Evolutionary conservation across 2,888 invertebrate species (phyloP).

Genomic region (Azorinus chamasolen): DNA sequence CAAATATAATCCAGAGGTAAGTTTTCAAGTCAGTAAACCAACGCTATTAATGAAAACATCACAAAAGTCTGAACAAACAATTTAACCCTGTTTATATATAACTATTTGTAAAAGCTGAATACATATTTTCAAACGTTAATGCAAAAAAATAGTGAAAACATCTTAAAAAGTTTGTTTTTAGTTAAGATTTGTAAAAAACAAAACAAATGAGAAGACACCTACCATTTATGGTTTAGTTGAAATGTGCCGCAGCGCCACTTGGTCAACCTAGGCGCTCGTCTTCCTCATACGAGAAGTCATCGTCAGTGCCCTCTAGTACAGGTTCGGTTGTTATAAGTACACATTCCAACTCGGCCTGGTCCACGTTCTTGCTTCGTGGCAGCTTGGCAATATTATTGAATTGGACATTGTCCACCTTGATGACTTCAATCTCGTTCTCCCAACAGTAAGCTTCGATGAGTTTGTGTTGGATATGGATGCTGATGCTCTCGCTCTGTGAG

Average conservation of each 20-base stretch:
- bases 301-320: not conserved
- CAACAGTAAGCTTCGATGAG: conserved; percentile 84
- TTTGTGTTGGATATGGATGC: conserved; percentile 82
- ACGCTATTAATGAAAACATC: too few species aligned
- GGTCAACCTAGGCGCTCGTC: conserved; percentile 36
- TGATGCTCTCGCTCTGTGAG: conserved; percentile 71
- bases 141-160: too few species aligned
- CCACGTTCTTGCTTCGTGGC: conserved; percentile 16
- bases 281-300: conserved; percentile 3
- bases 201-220: not conserved
- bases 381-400: conserved; percentile 18
- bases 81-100: too few species aligned
- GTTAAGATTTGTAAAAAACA: too few species aligned
- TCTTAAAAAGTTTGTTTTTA: too few species aligned
- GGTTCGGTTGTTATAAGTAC: conserved; percentile 27
- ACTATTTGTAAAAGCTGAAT: too few species aligned
- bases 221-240: conserved; percentile 13
- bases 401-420: conserved; percentile 64
- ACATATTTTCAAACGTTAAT: too few species aligned
- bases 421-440: conserved; percentile 81
- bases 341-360: conserved; percentile 21
- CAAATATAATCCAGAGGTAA: not conserved
- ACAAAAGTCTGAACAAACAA: too few species aligned
- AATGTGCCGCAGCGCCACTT: not conserved
- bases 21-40: too few species aligned